Percentiles rank a stretch among this genome's conserved stretches.
These are phyloP conservation scores for Aphrocallistes beatrix DNA, from an alignment of 37 sponge, comb jelly and placozoan species.

Conservation along the genomic window DNA sequence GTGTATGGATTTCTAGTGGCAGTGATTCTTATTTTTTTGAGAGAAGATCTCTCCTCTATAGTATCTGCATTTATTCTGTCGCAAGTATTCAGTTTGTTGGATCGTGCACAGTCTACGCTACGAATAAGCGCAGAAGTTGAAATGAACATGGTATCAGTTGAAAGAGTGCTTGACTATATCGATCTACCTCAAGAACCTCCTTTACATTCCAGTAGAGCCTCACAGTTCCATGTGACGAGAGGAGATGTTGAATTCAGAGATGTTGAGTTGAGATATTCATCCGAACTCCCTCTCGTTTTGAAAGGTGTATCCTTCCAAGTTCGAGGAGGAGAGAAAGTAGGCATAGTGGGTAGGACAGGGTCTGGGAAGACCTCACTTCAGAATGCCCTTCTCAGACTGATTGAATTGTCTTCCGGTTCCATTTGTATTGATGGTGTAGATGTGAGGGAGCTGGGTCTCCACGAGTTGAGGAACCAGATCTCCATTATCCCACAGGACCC, in stretches of 20 bases:
- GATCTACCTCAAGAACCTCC: too few species aligned
- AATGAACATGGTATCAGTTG: too few species aligned
- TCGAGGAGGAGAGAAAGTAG: not conserved
- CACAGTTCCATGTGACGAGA: not conserved
- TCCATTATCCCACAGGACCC: constrained; percentile 9
- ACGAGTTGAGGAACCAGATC: not conserved
- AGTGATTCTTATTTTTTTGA: too few species aligned
- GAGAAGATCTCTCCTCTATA: too few species aligned
- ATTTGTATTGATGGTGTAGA: not conserved
- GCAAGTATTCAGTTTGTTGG: too few species aligned
- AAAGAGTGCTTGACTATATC: too few species aligned
- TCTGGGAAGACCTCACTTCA: not conserved
- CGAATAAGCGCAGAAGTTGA: too few species aligned
- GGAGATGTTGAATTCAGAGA: not conserved
- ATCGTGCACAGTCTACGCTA: too few species aligned
- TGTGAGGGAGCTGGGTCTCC: not conserved
- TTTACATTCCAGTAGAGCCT: too few species aligned
- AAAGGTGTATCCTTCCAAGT: not conserved
- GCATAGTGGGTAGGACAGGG: not conserved
- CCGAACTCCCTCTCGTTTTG: not conserved
- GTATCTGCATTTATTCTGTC: too few species aligned
- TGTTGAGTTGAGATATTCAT: not conserved
- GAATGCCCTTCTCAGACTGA: not conserved
- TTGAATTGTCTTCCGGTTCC: not conserved
- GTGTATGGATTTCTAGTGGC: too few species aligned